These are phyloP conservation scores for Camponotus fellah DNA, from an alignment of 2,888 invertebrate genomes.

Conservation along the genomic window DNA sequence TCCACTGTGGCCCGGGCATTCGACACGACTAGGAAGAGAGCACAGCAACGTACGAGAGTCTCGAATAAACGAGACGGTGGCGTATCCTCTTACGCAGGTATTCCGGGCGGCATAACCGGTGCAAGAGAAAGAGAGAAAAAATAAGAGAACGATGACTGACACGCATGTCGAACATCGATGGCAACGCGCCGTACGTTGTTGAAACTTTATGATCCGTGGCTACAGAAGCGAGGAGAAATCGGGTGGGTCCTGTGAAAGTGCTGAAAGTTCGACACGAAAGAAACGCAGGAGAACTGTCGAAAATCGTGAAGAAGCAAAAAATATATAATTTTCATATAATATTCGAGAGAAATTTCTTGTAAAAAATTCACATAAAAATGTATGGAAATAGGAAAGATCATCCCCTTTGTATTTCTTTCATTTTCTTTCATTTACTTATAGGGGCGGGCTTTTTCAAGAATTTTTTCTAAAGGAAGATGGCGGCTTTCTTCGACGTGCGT, in stretches of 20 bases:
- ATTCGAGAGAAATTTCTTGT: neutral
- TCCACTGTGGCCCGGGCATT: slow-evolving; percentile 11
- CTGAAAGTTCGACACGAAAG: neutral
- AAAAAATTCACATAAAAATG: neutral
- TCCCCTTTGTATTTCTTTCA: neutral
- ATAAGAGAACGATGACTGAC: slow-evolving; percentile 53
- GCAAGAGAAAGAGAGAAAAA: slow-evolving; percentile 31
- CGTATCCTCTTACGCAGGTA: slow-evolving; percentile 79
- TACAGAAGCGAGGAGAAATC: slow-evolving; percentile 10
- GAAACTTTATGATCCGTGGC: slow-evolving; percentile 13
- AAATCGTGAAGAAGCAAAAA: neutral
- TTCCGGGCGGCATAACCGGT: slow-evolving; percentile 74
- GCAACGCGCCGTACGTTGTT: neutral
- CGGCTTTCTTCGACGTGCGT: neutral
- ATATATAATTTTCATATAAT: neutral
- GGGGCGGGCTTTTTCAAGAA: neutral
- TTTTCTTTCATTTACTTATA: too few relatives aligned
- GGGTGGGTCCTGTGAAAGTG: neutral
- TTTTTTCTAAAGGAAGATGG: too few relatives aligned
- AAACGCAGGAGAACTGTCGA: neutral
- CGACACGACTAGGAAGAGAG: slow-evolving; percentile 38
- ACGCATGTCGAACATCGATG: slow-evolving; percentile 62
- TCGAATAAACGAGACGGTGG: slow-evolving; percentile 75
- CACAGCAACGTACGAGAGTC: slow-evolving; percentile 59
- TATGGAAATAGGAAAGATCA: neutral